phyloP scores from a whole-genome alignment of 1,140 invertebrate species.

The Drosophila miranda region DNA sequence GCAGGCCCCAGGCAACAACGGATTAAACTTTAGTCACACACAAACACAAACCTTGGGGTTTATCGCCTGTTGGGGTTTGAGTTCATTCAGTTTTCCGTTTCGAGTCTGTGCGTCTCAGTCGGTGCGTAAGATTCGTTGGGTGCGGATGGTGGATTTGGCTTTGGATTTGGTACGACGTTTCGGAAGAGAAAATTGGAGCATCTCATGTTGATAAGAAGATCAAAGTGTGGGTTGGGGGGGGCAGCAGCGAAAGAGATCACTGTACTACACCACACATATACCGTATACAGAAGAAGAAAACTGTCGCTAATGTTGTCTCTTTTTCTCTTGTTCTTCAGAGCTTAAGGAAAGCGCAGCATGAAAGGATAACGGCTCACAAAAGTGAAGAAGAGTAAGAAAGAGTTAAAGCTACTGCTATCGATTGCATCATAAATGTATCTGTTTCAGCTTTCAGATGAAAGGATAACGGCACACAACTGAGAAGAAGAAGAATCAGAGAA shows the following conservation, averaged over 20 bases:
- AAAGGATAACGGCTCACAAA: too few species aligned
- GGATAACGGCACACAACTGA: constrained; percentile 2
- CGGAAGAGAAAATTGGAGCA: constrained; percentile 39
- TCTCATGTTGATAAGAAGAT: constrained; percentile 33
- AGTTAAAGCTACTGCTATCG: too few species aligned
- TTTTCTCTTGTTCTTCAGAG: too few species aligned
- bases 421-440: too few species aligned
- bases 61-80: neutral
- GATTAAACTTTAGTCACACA: constrained; percentile 43
- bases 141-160: constrained; percentile 44
- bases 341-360: too few species aligned
- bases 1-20: constrained; percentile 69
- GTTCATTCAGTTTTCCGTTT: constrained; percentile 56
- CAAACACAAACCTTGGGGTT: neutral
- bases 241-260: neutral
- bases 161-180: constrained; percentile 10
- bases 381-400: too few species aligned
- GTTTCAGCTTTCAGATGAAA: constrained; percentile 2
- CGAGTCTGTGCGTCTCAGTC: constrained; percentile 49
- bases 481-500: neutral
- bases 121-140: constrained; percentile 70
- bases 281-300: neutral
- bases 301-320: too few species aligned
- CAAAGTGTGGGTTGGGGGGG: constrained; percentile 1
- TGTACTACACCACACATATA: too few species aligned